Evolutionary conservation across 2,888 invertebrate genomes (phyloP).

Genomic region (Dicycla oo): DNA sequence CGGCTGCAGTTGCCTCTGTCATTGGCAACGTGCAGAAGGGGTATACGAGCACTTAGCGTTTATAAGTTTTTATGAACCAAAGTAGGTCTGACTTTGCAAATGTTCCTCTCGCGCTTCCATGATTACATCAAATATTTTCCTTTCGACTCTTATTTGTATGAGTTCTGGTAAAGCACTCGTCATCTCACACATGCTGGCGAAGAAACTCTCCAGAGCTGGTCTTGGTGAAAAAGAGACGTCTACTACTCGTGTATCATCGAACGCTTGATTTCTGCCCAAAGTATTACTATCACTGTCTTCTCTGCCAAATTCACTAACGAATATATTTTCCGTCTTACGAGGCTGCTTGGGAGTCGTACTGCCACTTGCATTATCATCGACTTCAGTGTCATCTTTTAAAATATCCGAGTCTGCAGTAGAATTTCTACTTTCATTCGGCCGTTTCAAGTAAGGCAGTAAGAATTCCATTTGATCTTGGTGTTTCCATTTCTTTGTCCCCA

Average conservation of each 20-base stretch:
- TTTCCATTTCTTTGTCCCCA: constrained; percentile 45
- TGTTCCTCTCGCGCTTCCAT: constrained; percentile 45
- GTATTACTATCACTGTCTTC: constrained; percentile 38
- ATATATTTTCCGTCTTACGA: constrained; percentile 41
- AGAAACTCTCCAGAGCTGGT: constrained; percentile 42
- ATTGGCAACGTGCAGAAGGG: too few relatives aligned
- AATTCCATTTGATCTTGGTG: constrained; percentile 44
- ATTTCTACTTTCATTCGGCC: constrained; percentile 27
- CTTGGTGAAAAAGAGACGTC: constrained; percentile 5
- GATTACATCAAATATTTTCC: constrained; percentile 46
- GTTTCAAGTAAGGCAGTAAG: constrained; percentile 36
- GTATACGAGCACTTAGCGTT: too few relatives aligned
- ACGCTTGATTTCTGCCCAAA: constrained; percentile 11
- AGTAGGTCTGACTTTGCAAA: constrained; percentile 40
- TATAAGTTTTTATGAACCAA: constrained; percentile 33
- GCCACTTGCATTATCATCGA: constrained; percentile 31
- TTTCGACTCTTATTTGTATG: constrained; percentile 47
- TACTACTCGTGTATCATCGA: constrained; percentile 21
- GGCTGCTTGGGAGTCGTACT: constrained; percentile 42
- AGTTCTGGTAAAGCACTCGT: constrained; percentile 38
- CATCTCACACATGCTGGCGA: constrained; percentile 47
- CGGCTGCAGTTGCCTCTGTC: too few relatives aligned
- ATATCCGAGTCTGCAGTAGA: constrained; percentile 35
- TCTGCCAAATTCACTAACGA: constrained; percentile 21
- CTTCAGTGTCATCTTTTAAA: constrained; percentile 34